Conservation (phyloP, 2,113 vertebrate genomes). For the Puffinus mauretanicus region DNA sequence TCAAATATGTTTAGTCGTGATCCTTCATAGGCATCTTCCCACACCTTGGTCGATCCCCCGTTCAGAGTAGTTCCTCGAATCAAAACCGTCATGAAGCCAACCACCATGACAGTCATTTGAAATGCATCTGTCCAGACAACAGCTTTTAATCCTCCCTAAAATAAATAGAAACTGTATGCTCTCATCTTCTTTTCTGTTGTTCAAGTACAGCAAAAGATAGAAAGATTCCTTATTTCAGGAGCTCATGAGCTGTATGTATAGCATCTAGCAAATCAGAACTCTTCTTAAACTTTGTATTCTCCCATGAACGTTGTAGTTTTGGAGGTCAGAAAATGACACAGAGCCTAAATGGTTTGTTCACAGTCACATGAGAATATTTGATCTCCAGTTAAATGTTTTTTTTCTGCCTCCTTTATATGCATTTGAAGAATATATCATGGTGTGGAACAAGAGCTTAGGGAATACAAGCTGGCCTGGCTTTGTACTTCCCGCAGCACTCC, state of each 20-base stretch:
- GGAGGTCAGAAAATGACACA: background rate
- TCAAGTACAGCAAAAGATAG: background rate
- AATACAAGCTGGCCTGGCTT: background rate
- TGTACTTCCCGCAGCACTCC: background rate
- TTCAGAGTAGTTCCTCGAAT: conserved; percentile 74
- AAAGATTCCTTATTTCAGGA: background rate
- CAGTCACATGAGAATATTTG: background rate
- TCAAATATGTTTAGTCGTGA: conserved; percentile 78
- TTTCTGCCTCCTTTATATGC: background rate
- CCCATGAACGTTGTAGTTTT: background rate
- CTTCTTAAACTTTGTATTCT: background rate
- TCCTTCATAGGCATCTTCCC: conserved; percentile 74
- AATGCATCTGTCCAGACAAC: conserved; percentile 89
- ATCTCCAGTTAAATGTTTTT: background rate
- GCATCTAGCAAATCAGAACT: background rate
- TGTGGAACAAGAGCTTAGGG: background rate
- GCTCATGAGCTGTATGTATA: background rate
- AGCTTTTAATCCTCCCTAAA: conserved; percentile 83
- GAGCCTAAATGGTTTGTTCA: background rate
- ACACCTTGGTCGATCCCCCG: conserved; percentile 68
- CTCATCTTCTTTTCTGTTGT: background rate
- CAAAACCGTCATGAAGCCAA: conserved; percentile 80
- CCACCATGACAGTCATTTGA: conserved; percentile 85
- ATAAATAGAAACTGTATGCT: background rate
- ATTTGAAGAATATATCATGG: background rate